Evolutionary conservation across 1,140 invertebrate genomes (phyloP).

Genomic region (Apis laboriosa): DNA sequence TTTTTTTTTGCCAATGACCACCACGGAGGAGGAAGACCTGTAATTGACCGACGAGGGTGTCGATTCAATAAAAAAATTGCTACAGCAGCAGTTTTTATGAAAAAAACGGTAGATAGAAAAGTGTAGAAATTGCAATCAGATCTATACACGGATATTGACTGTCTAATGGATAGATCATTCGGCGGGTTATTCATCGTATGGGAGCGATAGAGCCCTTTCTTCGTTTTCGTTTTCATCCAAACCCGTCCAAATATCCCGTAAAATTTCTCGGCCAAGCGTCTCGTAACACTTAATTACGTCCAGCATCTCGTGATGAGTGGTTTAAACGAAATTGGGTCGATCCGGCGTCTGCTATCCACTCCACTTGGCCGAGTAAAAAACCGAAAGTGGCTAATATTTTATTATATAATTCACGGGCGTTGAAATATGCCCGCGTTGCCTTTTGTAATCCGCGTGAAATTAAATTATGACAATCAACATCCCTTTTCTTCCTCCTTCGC

Average conservation of each 20-base stretch:
- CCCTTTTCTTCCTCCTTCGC: neutral
- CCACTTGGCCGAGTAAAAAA: constrained; percentile 5
- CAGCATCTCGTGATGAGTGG: neutral
- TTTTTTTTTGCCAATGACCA: constrained; percentile 19
- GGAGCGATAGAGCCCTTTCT: too few species aligned
- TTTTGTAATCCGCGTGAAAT: neutral
- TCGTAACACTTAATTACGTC: neutral
- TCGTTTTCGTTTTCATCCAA: neutral
- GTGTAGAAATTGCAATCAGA: neutral
- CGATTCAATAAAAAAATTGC: constrained; percentile 35
- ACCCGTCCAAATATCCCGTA: too few species aligned
- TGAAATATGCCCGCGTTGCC: neutral
- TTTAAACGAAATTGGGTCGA: neutral
- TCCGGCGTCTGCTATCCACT: neutral
- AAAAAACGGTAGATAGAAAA: constrained; percentile 1
- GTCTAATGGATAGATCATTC: too few species aligned
- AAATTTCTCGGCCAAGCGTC: neutral
- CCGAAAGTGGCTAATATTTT: neutral
- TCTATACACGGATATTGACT: neutral
- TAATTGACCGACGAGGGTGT: constrained; percentile 47
- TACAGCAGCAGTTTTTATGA: neutral
- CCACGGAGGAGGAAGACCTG: constrained; percentile 1
- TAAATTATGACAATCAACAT: neutral
- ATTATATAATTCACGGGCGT: neutral
- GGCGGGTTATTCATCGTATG: too few species aligned